Base-by-base conservation (phyloP, 2,888 invertebrate species). In the Entomobrya multifasciata region DNA sequence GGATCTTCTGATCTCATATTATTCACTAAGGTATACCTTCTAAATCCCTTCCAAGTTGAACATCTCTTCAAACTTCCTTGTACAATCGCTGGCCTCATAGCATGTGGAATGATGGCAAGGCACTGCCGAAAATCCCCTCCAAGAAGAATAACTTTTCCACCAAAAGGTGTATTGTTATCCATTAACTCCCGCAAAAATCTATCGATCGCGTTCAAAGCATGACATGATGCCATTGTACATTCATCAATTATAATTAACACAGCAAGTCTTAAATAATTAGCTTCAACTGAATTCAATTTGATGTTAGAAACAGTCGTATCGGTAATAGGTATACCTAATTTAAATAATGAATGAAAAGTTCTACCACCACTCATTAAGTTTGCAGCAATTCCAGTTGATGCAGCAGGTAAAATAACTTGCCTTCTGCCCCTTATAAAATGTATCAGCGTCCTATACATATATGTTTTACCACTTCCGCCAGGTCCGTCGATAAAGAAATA, bases 391-490 rank as follows among this genome's bases (percentile, higher is more conserved):
- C 90, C 91, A n/a, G 90, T 90, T 17, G 87, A 86, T 17, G 90
- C 90, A 13, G 89, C 67, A 0, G 88, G 60, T 8, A 87, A 25
- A 3, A 85, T n/a, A n/a, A n/a, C n/a, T n/a, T n/a, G n/a, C 88
- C 0, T 44, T 49, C 22, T 55, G 13, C 11, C 49, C n/a, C 67
- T 22, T 1, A 88, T 0, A 15, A n/a, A 30, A 20, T 79, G 72
- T 11, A 85, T 27, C 20, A 88, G 13, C 2, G 86, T 77, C 25
- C 88, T 90, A 80, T 90, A 91, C 10, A 92, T 52, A 83, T 88
- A 92, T 3, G 92, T 92, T 88, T 93, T 92, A 6, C 92, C 92
- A 30, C 92, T 91, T 22, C 92, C 92, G 13, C 92, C 92, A 3
- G 92, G 91, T 5, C 91, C 92, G 90, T 92, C 92, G 2, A 92